A percentile compares a stretch with the other conserved stretches of the same genome.
Conservation (phyloP, 2,113 vertebrate genomes). For the Dipodomys spectabilis region DNA sequence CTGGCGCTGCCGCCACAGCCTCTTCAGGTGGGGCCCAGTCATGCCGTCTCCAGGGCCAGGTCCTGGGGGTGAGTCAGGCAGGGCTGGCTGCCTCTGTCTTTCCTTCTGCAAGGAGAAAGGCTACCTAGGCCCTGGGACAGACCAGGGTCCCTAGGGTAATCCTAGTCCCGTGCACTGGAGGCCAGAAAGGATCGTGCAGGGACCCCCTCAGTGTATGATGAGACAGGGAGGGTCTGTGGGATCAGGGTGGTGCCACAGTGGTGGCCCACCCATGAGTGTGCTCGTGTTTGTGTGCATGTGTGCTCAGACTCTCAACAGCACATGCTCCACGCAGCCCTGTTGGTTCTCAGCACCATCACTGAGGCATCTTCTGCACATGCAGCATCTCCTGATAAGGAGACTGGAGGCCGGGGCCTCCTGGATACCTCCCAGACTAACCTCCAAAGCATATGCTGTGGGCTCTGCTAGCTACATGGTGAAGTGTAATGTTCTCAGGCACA, state of each 20-base stretch:
- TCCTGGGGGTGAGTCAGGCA: rapidly evolving
- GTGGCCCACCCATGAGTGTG: neutral
- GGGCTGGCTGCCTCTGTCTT: neutral
- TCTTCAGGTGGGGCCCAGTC: rapidly evolving
- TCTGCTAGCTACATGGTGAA: neutral
- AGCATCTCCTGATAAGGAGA: slow-evolving; percentile 64
- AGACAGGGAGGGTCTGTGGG: too few relatives aligned
- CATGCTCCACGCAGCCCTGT: slow-evolving; percentile 25
- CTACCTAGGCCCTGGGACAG: neutral
- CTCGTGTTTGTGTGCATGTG: rapidly evolving
- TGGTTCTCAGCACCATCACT: slow-evolving; percentile 66
- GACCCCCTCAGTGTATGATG: too few relatives aligned
- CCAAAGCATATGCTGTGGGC: rapidly evolving
- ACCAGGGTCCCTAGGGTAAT: neutral
- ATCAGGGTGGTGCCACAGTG: neutral
- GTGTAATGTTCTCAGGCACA: neutral
- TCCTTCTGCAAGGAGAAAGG: slow-evolving; percentile 23
- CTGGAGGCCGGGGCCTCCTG: neutral
- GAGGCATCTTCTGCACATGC: slow-evolving; percentile 74
- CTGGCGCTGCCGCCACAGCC: neutral
- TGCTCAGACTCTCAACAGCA: slow-evolving; percentile 64
- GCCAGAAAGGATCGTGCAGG: too few relatives aligned
- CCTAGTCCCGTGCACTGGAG: neutral
- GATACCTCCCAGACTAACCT: too few relatives aligned
- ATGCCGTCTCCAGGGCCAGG: rapidly evolving